A percentile compares a stretch with the other conserved stretches of the same genome.
Conservation (phyloP, 2,797 vertebrate genomes). For the Ispidina picta region DNA sequence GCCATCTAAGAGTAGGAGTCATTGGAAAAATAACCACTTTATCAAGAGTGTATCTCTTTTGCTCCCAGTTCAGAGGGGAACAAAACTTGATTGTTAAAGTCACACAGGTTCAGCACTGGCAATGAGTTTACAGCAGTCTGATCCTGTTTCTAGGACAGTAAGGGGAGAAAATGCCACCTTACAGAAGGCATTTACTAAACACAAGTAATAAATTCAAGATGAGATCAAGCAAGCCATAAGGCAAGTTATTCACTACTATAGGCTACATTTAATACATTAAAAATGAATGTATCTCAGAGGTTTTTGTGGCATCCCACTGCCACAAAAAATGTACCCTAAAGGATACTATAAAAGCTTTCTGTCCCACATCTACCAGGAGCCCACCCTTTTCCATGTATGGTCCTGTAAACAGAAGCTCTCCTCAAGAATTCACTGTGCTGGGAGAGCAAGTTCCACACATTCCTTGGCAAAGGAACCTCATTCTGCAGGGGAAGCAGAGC, state of each 20-base stretch:
- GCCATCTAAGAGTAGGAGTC: background rate
- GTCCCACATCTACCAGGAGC: background rate
- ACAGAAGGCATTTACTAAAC: background rate
- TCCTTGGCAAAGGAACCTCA: conserved; percentile 57
- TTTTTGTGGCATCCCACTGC: background rate
- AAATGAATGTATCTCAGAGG: background rate
- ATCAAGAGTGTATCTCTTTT: background rate
- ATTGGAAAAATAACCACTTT: conserved; percentile 11
- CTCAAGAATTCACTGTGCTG: conserved; percentile 46
- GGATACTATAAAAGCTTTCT: background rate
- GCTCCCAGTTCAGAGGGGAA: background rate
- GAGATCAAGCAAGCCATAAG: background rate
- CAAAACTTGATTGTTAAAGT: background rate
- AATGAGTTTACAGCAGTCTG: background rate
- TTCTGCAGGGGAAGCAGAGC: conserved; percentile 42
- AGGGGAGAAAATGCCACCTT: background rate
- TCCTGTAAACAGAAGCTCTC: conserved; percentile 62
- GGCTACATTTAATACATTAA: background rate
- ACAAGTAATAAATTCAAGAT: background rate
- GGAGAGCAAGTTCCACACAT: conserved; percentile 40
- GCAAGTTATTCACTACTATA: background rate
- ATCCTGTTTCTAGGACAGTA: background rate
- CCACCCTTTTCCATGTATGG: conserved; percentile 54
- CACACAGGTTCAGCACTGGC: background rate
- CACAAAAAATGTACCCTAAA: background rate